phyloP scores from a whole-genome alignment of 1,140 invertebrate genomes.

The Dendrolimus punctatus region DNA sequence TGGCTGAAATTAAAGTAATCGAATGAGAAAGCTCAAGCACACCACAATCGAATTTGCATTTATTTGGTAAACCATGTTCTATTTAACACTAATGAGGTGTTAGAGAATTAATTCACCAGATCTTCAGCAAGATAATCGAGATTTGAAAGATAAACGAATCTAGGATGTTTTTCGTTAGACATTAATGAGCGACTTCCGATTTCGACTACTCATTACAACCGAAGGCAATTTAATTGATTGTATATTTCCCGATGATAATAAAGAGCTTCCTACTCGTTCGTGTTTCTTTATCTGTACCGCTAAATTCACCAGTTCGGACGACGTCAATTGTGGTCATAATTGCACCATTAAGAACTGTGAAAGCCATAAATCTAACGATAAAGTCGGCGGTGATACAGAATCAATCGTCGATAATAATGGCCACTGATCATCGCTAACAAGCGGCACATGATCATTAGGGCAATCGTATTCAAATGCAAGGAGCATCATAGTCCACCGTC shows the following conservation, averaged over 20 bases:
- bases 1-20: conserved; percentile 29
- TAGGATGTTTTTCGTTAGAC: conserved; percentile 30
- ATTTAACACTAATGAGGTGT: conserved; percentile 61
- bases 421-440: conserved; percentile 57
- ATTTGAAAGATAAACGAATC: conserved; percentile 40
- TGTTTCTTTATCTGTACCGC: conserved; percentile 11
- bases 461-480: conserved; percentile 51
- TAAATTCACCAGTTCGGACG: conserved; percentile 25
- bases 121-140: conserved; percentile 45
- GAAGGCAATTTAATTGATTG: conserved; percentile 14
- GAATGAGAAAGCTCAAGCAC: conserved; percentile 47
- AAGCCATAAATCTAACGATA: conserved; percentile 54
- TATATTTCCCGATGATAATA: conserved; percentile 21
- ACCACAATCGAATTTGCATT: conserved; percentile 56
- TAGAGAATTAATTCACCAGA: conserved; percentile 59
- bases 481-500: conserved; percentile 21
- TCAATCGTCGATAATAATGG: conserved; percentile 53
- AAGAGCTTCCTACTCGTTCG: conserved; percentile 13
- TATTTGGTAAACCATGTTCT: conserved; percentile 50
- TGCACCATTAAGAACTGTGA: conserved; percentile 55
- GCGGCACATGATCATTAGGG: conserved; percentile 59
- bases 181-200: conserved; percentile 46
- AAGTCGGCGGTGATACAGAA: conserved; percentile 37
- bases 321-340: conserved; percentile 48
- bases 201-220: conserved; percentile 20